Evolutionary conservation across 2,797 vertebrate species (phyloP).

Genomic region (Streptopelia turtur): DNA sequence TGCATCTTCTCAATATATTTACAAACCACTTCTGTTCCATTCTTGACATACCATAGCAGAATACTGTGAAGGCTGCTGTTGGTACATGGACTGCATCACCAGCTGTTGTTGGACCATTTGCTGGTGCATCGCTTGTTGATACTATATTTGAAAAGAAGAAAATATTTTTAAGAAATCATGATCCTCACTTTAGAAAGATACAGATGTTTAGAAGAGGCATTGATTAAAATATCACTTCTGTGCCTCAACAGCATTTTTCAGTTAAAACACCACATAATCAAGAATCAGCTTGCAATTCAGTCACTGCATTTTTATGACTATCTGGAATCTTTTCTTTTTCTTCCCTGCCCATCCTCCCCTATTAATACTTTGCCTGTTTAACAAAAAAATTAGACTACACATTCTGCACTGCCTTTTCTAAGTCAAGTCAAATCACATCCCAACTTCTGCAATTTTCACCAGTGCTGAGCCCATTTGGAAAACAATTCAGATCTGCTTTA

Average conservation of each 20-base stretch:
- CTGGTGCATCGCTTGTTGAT: conserved; percentile 83
- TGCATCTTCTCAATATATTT: no score
- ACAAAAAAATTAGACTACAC: background rate
- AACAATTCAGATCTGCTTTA: background rate
- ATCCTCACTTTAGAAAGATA: background rate
- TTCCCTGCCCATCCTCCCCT: no score
- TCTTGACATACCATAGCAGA: conserved; percentile 86
- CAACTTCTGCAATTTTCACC: background rate
- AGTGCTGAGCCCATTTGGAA: background rate
- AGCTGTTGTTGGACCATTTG: conserved; percentile 88
- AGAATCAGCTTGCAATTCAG: background rate
- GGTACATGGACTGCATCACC: conserved; percentile 84
- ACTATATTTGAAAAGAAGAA: conserved; percentile 68
- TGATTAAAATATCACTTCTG: background rate
- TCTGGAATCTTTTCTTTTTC: background rate
- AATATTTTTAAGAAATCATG: background rate
- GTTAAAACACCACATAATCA: background rate
- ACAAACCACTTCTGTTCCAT: background rate
- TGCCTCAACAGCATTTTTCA: background rate
- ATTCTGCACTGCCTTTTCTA: background rate
- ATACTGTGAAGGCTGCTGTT: conserved; percentile 84
- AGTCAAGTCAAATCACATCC: no score
- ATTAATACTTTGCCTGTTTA: background rate
- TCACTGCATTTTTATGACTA: background rate
- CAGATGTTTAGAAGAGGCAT: background rate